A percentile compares a stretch with the other conserved stretches of the same genome.
phyloP scores from a whole-genome alignment of 2,888 invertebrate species.

The Dastarcus helophoroides region DNA sequence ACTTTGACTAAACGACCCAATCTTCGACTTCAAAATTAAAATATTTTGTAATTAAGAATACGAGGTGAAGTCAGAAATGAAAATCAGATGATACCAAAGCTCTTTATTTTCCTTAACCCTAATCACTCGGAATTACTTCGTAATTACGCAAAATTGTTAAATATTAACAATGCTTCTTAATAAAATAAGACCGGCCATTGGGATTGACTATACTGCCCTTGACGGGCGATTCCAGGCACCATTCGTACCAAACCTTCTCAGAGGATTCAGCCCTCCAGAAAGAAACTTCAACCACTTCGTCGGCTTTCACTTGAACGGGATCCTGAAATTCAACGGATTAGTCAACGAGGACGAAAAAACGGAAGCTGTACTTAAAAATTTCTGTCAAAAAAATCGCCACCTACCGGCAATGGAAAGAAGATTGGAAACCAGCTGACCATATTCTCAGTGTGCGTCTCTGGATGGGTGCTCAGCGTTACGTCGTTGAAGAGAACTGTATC shows the following conservation, averaged over 20 bases:
- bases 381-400: slow-evolving; percentile 15
- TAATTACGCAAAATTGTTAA: too few relatives aligned
- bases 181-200: slow-evolving; percentile 61
- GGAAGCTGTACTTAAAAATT: slow-evolving; percentile 1
- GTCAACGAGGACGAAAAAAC: too few relatives aligned
- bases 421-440: slow-evolving; percentile 99
- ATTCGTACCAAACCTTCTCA: slow-evolving; percentile 93
- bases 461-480: slow-evolving; percentile 79
- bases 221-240: slow-evolving; percentile 60
- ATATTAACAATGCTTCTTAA: slow-evolving; percentile 33
- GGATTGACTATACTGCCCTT: slow-evolving; percentile 55
- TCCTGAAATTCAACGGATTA: too few relatives aligned
- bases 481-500: slow-evolving; percentile 77
- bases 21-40: too few relatives aligned
- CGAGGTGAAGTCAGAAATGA: too few relatives aligned
- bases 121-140: too few relatives aligned
- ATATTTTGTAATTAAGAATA: too few relatives aligned
- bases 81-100: too few relatives aligned
- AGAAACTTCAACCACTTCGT: slow-evolving; percentile 61
- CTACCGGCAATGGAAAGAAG: slow-evolving; percentile 78
- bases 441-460: slow-evolving; percentile 74
- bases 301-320: slow-evolving; percentile 59
- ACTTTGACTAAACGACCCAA: too few relatives aligned
- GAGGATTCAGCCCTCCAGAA: slow-evolving; percentile 77
- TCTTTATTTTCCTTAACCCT: too few relatives aligned